These are phyloP conservation scores for Trichopoda pennipes DNA, from an alignment of 2,888 invertebrate genomes.

Conservation along the genomic window DNA sequence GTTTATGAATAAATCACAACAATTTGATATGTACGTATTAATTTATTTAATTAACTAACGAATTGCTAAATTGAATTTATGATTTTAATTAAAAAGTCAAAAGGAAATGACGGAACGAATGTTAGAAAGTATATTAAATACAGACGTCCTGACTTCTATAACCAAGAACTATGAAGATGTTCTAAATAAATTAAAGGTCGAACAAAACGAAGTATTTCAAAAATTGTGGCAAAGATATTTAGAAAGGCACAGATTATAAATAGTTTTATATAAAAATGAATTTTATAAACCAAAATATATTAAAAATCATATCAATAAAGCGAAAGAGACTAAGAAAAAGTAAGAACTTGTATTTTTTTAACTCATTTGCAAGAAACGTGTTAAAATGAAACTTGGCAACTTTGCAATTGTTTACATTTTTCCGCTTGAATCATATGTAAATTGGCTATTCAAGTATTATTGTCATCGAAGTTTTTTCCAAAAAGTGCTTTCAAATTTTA, in stretches of 20 bases:
- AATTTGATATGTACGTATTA: slow-evolving; percentile 65
- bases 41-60: neutral
- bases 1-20: slow-evolving; percentile 56
- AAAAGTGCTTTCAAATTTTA: neutral
- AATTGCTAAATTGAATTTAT: neutral
- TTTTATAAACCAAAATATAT: no score
- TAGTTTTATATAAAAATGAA: neutral
- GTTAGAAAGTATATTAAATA: slow-evolving; percentile 36
- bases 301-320: no score
- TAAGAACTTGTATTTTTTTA: neutral
- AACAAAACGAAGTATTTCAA: slow-evolving; percentile 22
- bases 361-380: neutral
- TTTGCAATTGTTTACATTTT: slow-evolving; percentile 25
- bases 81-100: slow-evolving; percentile 21
- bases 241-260: neutral
- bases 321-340: no score
- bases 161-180: slow-evolving; percentile 36
- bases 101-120: slow-evolving; percentile 34
- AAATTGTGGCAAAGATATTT: slow-evolving; percentile 35
- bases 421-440: slow-evolving; percentile 42
- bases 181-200: slow-evolving; percentile 23
- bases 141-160: slow-evolving; percentile 32
- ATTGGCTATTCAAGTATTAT: neutral
- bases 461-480: neutral
- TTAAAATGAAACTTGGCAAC: neutral